A percentile compares a stretch with the other conserved stretches of the same genome.
Evolutionary conservation across 2,797 vertebrate genomes (phyloP).

Genomic region (Myripristis jacobus): DNA sequence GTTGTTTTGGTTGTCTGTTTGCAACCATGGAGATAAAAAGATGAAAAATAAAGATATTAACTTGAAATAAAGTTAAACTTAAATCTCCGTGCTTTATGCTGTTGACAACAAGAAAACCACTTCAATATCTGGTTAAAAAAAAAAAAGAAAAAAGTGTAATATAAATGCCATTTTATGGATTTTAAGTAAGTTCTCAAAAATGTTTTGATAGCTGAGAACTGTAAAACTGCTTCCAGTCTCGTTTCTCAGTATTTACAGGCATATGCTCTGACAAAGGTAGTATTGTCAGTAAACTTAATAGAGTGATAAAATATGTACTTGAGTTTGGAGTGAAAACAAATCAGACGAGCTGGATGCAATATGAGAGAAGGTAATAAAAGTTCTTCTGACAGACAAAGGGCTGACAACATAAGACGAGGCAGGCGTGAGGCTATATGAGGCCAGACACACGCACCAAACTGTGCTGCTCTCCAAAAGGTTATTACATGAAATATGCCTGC

Average conservation of each 20-base stretch:
- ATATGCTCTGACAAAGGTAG: neutral
- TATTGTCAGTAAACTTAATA: constrained; percentile 8
- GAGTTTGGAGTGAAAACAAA: constrained; percentile 23
- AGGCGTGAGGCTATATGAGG: constrained; percentile 16
- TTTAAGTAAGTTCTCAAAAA: neutral
- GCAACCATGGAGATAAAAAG: no score
- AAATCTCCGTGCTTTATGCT: no score
- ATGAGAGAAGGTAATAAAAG: constrained; percentile 29
- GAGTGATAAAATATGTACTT: constrained; percentile 8
- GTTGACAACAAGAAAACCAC: no score
- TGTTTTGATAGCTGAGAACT: neutral
- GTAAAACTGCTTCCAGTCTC: neutral
- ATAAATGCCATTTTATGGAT: no score
- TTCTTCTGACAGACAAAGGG: constrained; percentile 22
- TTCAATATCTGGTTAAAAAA: no score
- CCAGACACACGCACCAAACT: constrained; percentile 31
- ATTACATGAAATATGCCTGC: constrained; percentile 49
- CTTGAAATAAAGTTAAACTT: no score
- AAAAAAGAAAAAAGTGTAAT: no score
- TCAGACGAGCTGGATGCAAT: constrained; percentile 19
- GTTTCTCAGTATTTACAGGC: constrained; percentile 3
- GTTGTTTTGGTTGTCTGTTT: neutral
- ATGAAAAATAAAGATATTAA: no score
- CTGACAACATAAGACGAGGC: constrained; percentile 17
- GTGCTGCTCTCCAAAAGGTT: constrained; percentile 41